A percentile compares a stretch with the other conserved stretches of the same genome.
Evolutionary conservation across 37 sponge, comb jelly and placozoan species (phyloP).

Genomic region (Theonella swinhoei): DNA sequence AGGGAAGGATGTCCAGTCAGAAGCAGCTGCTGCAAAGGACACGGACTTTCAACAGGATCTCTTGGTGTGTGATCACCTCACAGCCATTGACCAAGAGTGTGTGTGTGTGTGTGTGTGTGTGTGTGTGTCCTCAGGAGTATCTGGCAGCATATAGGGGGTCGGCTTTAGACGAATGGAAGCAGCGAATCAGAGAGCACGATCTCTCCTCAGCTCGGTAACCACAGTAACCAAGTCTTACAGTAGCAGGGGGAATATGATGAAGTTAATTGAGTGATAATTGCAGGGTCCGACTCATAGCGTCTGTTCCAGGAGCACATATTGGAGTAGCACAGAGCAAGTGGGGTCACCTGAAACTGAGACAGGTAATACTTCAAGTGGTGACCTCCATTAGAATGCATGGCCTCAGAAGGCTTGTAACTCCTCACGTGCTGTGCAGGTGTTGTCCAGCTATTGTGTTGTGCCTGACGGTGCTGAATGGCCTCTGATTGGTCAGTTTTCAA

Average conservation of each 20-base stretch:
- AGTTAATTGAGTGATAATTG: too few species aligned
- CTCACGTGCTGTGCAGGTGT: too few species aligned
- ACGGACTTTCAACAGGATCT: slow-evolving; percentile 60
- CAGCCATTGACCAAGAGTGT: too few species aligned
- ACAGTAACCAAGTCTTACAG: neutral
- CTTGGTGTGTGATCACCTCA: too few species aligned
- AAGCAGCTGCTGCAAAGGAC: neutral
- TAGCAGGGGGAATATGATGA: neutral
- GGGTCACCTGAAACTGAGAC: slow-evolving; percentile 89
- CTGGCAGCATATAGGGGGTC: slow-evolving; percentile 54
- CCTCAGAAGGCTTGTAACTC: too few species aligned
- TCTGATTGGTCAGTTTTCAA: slow-evolving; percentile 89
- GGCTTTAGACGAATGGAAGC: slow-evolving; percentile 68
- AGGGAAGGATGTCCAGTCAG: neutral
- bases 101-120: neutral
- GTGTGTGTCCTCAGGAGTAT: slow-evolving; percentile 47
- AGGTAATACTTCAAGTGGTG: slow-evolving; percentile 6
- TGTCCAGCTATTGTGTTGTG: neutral
- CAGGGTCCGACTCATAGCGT: slow-evolving; percentile 81
- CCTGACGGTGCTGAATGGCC: slow-evolving; percentile 62
- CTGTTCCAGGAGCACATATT: slow-evolving; percentile 87
- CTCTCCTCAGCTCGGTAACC: slow-evolving; percentile 52
- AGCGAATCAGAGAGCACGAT: slow-evolving; percentile 60
- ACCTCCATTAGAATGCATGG: too few species aligned
- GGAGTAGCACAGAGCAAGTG: slow-evolving; percentile 68